phyloP scores from a whole-genome alignment of 2,888 invertebrate genomes.

The Leucozona laternaria region DNA sequence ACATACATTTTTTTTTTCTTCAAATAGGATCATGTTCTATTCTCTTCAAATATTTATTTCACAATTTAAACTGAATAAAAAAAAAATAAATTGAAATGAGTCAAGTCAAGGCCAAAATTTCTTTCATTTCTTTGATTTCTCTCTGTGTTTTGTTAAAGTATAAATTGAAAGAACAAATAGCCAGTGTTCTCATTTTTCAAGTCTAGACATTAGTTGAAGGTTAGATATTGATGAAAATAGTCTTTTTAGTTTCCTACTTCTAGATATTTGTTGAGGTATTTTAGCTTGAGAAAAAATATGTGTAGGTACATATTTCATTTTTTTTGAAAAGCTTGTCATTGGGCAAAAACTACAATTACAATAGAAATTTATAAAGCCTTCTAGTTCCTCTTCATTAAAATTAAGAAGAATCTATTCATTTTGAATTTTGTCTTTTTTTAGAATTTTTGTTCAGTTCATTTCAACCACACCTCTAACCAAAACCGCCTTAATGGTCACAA shows the following conservation, averaged over 20 bases:
- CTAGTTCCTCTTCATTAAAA: no score
- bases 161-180: conserved; percentile 1
- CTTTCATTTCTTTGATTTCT: conserved; percentile 37
- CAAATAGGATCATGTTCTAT: conserved; percentile 9
- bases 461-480: no score
- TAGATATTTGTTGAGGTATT: background rate
- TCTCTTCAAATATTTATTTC: conserved; percentile 44
- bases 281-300: no score
- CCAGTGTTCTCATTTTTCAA: conserved; percentile 34
- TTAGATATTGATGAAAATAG: background rate
- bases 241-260: background rate
- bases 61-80: conserved; percentile 29
- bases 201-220: conserved; percentile 52
- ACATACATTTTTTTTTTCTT: background rate
- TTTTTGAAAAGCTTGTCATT: no score
- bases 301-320: no score
- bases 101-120: conserved; percentile 52
- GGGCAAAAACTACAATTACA: no score
- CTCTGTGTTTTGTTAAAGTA: conserved; percentile 4
- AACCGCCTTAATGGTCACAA: no score
- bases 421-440: no score
- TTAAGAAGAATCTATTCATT: no score
- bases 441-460: no score
- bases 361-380: no score
- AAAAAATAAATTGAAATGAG: conserved; percentile 13